phyloP scores from a whole-genome alignment of 2,888 invertebrate genomes.

The Troides oblongomaculatus region DNA sequence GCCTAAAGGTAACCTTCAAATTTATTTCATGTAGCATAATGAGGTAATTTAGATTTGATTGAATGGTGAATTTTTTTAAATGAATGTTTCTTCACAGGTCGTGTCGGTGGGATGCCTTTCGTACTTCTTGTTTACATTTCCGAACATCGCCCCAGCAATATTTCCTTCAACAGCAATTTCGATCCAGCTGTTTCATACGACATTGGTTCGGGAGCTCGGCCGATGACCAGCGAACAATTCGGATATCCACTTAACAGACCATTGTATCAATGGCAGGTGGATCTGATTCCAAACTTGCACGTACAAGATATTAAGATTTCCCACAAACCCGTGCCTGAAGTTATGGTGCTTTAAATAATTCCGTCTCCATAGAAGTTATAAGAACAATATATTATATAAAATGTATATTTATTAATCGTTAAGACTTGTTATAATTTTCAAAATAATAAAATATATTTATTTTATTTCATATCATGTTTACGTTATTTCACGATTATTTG shows the following conservation, averaged over 20 bases:
- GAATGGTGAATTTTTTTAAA: background rate
- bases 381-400: background rate
- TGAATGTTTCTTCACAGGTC: constrained; percentile 47
- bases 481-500: too few species aligned
- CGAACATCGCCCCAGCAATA: constrained; percentile 67
- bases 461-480: too few species aligned
- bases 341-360: constrained; percentile 38
- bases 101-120: constrained; percentile 79
- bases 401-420: too few species aligned
- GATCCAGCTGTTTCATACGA: constrained; percentile 76
- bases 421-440: too few species aligned
- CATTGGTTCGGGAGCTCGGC: constrained; percentile 66
- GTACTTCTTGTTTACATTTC: constrained; percentile 81
- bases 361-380: background rate
- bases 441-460: too few species aligned
- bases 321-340: constrained; percentile 71
- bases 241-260: constrained; percentile 81
- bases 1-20: constrained; percentile 77
- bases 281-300: constrained; percentile 67
- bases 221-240: constrained; percentile 69
- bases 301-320: constrained; percentile 74
- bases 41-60: background rate
- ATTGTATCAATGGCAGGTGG: constrained; percentile 57
- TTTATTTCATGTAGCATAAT: background rate
- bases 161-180: constrained; percentile 58